Evolutionary conservation across 2,113 vertebrate species (phyloP), one percentile per base, ranked within the genome.

Genomic region (Pogonocichla stellata): DNA sequence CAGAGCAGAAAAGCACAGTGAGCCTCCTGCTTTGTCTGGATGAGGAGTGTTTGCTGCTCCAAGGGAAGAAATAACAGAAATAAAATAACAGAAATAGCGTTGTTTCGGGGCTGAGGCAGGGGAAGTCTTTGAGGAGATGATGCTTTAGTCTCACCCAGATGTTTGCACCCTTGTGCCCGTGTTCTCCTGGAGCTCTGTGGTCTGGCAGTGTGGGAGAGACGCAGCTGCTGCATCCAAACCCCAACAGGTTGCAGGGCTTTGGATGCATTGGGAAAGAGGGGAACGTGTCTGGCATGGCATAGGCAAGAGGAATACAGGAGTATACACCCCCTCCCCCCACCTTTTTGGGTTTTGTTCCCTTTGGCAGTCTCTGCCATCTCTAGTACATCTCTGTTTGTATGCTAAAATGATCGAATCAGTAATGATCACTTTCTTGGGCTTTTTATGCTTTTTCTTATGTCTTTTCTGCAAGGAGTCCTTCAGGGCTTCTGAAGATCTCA

Each of bases 401-500:
- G 80, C 92, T 43, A 70, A 73, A 92, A 93, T 88, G 56, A 92
- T 93, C 62, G 80, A 62, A 91, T 92, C 69, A 33, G 67, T 77
- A 83, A 61, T 74, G 60, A 93, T 88, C 57, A 8, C n/a, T 73
- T 83, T 88, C 85, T 72, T 64, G 57, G 19, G 20, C 33, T 28
- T 80, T 85, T 60, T 81, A 24, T 62, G 84, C 33, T 54, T 80
- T 91, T 88, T 69, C 24, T 69, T 86, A 60, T 80, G 88, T 58
- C 60, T 86, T 90, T 88, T 88, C 91, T 23, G 3, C 64, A 60
- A 94, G 53, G 80, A 88, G 56, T 78, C 86, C 90, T 96, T 81
- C 43, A 91, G 92, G 88, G 80, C 77, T 95, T 94, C 26, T 81
- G 14, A 73, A 87, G 60, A 74, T 91, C 88, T 93, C 54, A 78